Base-by-base conservation (phyloP, 2,797 vertebrate genomes). In the Furcifer pardalis region DNA sequence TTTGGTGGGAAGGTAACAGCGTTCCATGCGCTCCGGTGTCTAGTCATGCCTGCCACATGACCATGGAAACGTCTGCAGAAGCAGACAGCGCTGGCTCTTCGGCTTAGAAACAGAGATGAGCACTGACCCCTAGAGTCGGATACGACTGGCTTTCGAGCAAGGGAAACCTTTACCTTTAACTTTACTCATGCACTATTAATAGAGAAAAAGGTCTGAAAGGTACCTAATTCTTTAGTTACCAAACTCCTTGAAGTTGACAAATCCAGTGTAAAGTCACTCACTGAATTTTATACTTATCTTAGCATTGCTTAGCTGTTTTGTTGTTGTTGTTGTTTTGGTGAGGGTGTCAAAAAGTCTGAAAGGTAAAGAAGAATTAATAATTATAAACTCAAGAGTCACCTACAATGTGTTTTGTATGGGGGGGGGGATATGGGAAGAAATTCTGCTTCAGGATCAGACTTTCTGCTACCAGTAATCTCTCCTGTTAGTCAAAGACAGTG, bases 141-240 rank as follows among this genome's bases (percentile, higher is more conserved):
- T n/a, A n/a, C n/a, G n/a, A n/a, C n/a, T n/a, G n/a, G n/a, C n/a
- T n/a, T n/a, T n/a, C n/a, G n/a, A n/a, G n/a, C n/a, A n/a, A n/a
- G n/a, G n/a, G n/a, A n/a, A n/a, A n/a, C n/a, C n/a, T n/a, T n/a
- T n/a, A n/a, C n/a, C n/a, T n/a, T n/a, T n/a, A n/a, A n/a, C n/a
- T n/a, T n/a, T 91, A 82, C 85, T 82, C 87, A 90, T 89, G 83
- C n/a, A 86, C 81, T 73, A 37, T 85, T 30, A 87, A 75, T 84
- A 77, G 6, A 32, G 84, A 73, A 37, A 89, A 82, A 90, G 83
- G 37, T 3, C 30, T 90, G 82, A 63, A 91, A 92, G 83, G 8
- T 90, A 86, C 9, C 85, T 82, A 81, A 75, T 21, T 66, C 73
- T 68, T 86, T 35, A 74, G 79, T 90, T 89, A 79, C 40, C 73